These are phyloP conservation scores for Drosophila parabipectinata DNA, from an alignment of 1,140 invertebrate genomes.

Conservation along the genomic window DNA sequence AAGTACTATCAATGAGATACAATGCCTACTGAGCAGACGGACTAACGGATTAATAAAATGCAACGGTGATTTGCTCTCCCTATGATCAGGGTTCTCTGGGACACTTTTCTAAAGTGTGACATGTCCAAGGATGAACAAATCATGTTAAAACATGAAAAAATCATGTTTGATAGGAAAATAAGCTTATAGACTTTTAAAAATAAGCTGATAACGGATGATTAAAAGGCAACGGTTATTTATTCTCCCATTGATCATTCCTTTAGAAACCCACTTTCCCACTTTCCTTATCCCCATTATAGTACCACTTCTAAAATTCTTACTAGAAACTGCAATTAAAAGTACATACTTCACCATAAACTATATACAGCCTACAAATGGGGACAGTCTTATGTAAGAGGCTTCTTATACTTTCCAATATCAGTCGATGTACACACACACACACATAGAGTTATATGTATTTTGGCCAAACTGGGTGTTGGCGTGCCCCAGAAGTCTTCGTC, in stretches of 20 bases:
- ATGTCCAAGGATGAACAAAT: too few relatives aligned
- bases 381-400: conserved; percentile 19
- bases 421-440: conserved; percentile 9
- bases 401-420: conserved; percentile 7
- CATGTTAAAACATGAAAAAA: too few relatives aligned
- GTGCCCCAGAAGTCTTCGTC: conserved; percentile 45
- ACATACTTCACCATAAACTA: conserved; percentile 38
- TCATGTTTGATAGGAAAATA: too few relatives aligned
- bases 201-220: too few relatives aligned
- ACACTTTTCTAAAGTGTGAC: too few relatives aligned
- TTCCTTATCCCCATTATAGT: too few relatives aligned
- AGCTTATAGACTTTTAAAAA: too few relatives aligned
- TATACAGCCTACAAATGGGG: conserved; percentile 11
- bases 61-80: neutral
- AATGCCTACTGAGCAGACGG: neutral
- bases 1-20: conserved; percentile 13
- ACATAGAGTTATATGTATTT: conserved; percentile 20
- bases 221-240: too few relatives aligned
- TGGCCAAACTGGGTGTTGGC: conserved; percentile 49
- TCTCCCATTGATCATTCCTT: too few relatives aligned
- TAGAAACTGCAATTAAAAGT: conserved; percentile 60
- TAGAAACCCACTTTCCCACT: too few relatives aligned
- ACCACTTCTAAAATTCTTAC: conserved; percentile 33
- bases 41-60: conserved; percentile 9
- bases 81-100: too few relatives aligned